Base-by-base conservation (phyloP, 2,888 invertebrate genomes). In the Trissolcus japonicus region DNA sequence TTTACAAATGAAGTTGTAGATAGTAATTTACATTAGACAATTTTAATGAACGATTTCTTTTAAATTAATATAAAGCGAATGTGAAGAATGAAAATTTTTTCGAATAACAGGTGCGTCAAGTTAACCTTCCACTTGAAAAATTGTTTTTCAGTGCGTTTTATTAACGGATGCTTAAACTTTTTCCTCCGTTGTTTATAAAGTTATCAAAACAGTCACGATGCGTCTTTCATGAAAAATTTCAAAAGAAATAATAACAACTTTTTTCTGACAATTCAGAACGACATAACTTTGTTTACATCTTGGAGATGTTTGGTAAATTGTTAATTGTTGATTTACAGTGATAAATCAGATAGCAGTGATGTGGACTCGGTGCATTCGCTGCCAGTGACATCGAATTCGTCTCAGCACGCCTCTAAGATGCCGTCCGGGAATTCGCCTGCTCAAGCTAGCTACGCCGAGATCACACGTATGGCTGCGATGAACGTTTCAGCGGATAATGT, bases 321-420 rank as follows among this genome's bases (percentile, higher is more conserved):
- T 17, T 19, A 7, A 9, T 51, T 9, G 6, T 19, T 6, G 9
- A 9, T 17, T 51, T 7, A 7, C 79, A 90, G 90, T 83, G 96
- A 96, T 85, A 95, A 95, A 89, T 94, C 94, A 79, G 95, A 95
- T 88, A 95, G 95, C 82, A 95, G 94, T 86, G 95, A 95, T 89
- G 91, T 94, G 84, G 96, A 96, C 86, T 95, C 95, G 14, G 95
- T 95, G 81, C 95, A 95, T 90, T 96, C 96, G 81, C 91, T 95
- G 85, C 95, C 95, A 25, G 92, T 94, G 19, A 89, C 90, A 29
- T 90, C 90, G 17, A 90, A 90, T 29, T 88, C 89, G 6, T 88
- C 89, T n/a, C 88, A 89, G 79, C 87, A 87, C 80, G 82, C 85
- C 82, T 81, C 85, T 50, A 87, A 88, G 80, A 84, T 83, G 56